Percentiles rank a stretch among this genome's conserved stretches.
Evolutionary conservation across 2,797 vertebrate genomes (phyloP).

Genomic region (Enteromius paludinosus): DNA sequence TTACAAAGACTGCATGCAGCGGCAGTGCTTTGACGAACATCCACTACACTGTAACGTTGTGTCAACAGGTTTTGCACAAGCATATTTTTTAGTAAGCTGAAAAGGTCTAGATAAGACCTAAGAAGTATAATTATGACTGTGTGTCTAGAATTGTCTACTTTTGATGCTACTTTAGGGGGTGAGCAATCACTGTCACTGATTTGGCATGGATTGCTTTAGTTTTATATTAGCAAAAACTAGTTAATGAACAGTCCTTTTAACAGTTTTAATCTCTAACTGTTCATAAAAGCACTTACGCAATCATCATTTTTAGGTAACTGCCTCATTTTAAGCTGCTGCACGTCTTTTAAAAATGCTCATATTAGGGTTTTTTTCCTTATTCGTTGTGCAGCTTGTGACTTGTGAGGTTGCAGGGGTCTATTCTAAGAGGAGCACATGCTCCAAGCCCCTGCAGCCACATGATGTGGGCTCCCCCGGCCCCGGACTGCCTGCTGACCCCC

Average conservation of each 20-base stretch:
- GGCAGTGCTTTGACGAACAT: not conserved
- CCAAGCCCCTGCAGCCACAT: constrained; percentile 37
- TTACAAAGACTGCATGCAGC: not conserved
- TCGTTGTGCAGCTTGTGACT: constrained; percentile 36
- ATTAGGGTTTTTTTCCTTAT: constrained; percentile 3
- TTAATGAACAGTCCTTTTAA: not conserved
- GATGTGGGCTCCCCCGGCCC: constrained; percentile 42
- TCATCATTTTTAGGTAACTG: constrained; percentile 9
- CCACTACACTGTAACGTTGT: not conserved
- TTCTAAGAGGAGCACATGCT: constrained; percentile 55
- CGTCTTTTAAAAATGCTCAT: not conserved
- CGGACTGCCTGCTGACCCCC: constrained; percentile 36
- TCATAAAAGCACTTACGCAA: not conserved
- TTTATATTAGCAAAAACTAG: not conserved
- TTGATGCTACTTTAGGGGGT: not conserved
- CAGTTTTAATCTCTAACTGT: not conserved
- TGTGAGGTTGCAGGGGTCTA: constrained; percentile 38
- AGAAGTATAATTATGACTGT: not conserved
- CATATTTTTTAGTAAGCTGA: not conserved
- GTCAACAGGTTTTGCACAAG: not conserved
- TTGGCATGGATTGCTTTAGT: not conserved
- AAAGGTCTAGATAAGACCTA: not conserved
- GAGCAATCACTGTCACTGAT: not conserved
- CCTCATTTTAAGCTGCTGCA: not conserved
- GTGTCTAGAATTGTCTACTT: not conserved